Conservation (phyloP, 1,140 invertebrate species). For the Diplogasteroides magnus region DNA sequence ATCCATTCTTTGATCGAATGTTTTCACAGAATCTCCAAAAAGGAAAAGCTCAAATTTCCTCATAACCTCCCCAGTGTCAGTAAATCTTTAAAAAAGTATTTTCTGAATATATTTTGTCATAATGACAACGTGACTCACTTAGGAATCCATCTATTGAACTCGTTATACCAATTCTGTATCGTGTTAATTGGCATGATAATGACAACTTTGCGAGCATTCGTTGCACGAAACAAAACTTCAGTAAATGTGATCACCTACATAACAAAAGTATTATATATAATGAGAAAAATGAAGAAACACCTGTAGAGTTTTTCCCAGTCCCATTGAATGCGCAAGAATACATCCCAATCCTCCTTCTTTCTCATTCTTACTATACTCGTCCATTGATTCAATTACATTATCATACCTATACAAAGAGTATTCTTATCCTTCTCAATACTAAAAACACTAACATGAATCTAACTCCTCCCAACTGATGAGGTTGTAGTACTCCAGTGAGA, state of each 20-base stretch:
- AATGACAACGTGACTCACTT: slow-evolving; percentile 48
- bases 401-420: slow-evolving; percentile 39
- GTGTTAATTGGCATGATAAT: slow-evolving; percentile 99
- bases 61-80: slow-evolving; percentile 58
- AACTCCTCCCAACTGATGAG: slow-evolving; percentile 65
- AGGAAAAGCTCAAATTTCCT: slow-evolving; percentile 81
- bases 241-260: slow-evolving; percentile 77
- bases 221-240: slow-evolving; percentile 87
- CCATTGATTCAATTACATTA: slow-evolving; percentile 49
- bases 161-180: slow-evolving; percentile 92
- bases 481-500: slow-evolving; percentile 84
- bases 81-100: slow-evolving; percentile 25
- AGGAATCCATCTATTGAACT: slow-evolving; percentile 94
- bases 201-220: slow-evolving; percentile 78
- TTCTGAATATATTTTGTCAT: slow-evolving; percentile 23
- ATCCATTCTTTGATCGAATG: slow-evolving; percentile 73
- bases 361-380: slow-evolving; percentile 38
- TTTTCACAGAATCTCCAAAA: slow-evolving; percentile 89
- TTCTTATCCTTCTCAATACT: slow-evolving; percentile 11
- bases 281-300: slow-evolving; percentile 56
- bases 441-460: slow-evolving; percentile 40
- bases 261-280: slow-evolving; percentile 6
- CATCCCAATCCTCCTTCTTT: slow-evolving; percentile 67
- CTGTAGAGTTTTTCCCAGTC: slow-evolving; percentile 95
- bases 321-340: slow-evolving; percentile 97